A percentile compares a stretch with the other conserved stretches of the same genome.
Conservation (phyloP, 2,888 invertebrate species). For the Leistus spinibarbis region DNA sequence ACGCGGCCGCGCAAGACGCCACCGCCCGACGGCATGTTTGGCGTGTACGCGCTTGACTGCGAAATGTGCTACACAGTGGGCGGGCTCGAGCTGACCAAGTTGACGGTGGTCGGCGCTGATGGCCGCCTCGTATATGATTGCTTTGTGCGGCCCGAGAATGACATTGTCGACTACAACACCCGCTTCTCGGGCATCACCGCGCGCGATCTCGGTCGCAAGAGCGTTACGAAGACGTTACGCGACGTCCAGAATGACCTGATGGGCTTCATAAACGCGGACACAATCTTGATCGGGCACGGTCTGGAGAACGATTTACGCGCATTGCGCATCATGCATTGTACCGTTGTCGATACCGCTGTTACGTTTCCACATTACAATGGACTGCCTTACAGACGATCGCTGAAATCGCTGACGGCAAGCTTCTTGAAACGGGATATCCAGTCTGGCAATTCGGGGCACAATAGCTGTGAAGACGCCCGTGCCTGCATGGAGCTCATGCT, state of each 20-base stretch:
- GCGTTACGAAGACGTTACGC: slow-evolving; percentile 68
- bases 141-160: slow-evolving; percentile 79
- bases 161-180: slow-evolving; percentile 93
- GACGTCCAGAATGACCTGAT: slow-evolving; percentile 88
- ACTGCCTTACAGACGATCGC: slow-evolving; percentile 80
- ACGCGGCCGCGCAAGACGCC: slow-evolving; percentile 56
- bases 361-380: slow-evolving; percentile 87
- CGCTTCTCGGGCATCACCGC: slow-evolving; percentile 91
- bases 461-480: slow-evolving; percentile 91
- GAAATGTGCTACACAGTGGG: slow-evolving; percentile 94
- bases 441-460: slow-evolving; percentile 75
- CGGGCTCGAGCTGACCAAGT: slow-evolving; percentile 86
- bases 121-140: slow-evolving; percentile 81
- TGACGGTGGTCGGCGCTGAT: slow-evolving; percentile 80
- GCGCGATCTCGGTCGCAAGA: slow-evolving; percentile 62
- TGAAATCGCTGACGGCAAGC: slow-evolving; percentile 77
- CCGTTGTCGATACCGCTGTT: slow-evolving; percentile 88
- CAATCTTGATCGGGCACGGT: slow-evolving; percentile 94
- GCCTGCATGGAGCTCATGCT: slow-evolving; percentile 90
- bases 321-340: slow-evolving; percentile 80
- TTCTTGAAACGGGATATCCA: slow-evolving; percentile 85
- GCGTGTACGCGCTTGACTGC: slow-evolving; percentile 88
- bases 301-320: slow-evolving; percentile 92
- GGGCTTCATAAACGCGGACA: slow-evolving; percentile 77
- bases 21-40: slow-evolving; percentile 59